Percentiles rank a stretch among this genome's conserved stretches.
Conservation (phyloP, 1,140 invertebrate species). For the Micrasema longulum region DNA sequence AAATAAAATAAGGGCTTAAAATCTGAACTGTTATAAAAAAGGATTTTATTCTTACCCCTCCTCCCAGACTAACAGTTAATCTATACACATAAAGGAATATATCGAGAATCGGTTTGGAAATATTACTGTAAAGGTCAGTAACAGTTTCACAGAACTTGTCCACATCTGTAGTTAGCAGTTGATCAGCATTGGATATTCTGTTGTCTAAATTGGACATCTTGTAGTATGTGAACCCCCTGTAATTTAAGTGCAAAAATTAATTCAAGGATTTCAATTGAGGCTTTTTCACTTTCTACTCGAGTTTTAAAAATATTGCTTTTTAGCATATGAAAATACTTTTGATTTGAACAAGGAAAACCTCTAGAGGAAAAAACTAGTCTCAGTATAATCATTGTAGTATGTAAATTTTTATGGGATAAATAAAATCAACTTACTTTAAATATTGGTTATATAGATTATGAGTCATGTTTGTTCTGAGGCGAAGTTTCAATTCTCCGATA, state of each 20-base stretch:
- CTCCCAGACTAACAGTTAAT: slow-evolving; percentile 87
- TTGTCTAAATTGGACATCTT: slow-evolving; percentile 97
- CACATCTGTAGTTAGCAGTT: slow-evolving; percentile 95
- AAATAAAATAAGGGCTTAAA: too few relatives aligned
- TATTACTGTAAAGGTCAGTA: slow-evolving; percentile 95
- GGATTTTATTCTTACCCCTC: slow-evolving; percentile 64
- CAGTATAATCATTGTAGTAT: too few relatives aligned
- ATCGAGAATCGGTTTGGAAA: slow-evolving; percentile 96
- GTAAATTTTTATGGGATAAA: background rate
- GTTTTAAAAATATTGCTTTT: too few relatives aligned
- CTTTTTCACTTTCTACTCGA: too few relatives aligned
- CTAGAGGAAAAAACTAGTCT: too few relatives aligned
- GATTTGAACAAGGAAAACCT: too few relatives aligned
- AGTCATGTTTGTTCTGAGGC: slow-evolving; percentile 90
- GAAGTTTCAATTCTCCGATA: slow-evolving; percentile 91
- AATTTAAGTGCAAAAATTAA: slow-evolving; percentile 57
- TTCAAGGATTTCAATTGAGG: background rate
- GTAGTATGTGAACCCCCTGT: slow-evolving; percentile 96
- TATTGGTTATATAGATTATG: slow-evolving; percentile 91
- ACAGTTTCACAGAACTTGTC: slow-evolving; percentile 97
- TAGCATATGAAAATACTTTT: too few relatives aligned
- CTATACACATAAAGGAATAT: slow-evolving; percentile 94
- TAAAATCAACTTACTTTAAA: slow-evolving; percentile 79
- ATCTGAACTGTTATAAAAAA: slow-evolving; percentile 30
- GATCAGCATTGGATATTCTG: slow-evolving; percentile 95